Percentiles rank a stretch among this genome's conserved stretches.
phyloP scores from a whole-genome alignment of 2,888 invertebrate species.

The Galerucella calmariensis region DNA sequence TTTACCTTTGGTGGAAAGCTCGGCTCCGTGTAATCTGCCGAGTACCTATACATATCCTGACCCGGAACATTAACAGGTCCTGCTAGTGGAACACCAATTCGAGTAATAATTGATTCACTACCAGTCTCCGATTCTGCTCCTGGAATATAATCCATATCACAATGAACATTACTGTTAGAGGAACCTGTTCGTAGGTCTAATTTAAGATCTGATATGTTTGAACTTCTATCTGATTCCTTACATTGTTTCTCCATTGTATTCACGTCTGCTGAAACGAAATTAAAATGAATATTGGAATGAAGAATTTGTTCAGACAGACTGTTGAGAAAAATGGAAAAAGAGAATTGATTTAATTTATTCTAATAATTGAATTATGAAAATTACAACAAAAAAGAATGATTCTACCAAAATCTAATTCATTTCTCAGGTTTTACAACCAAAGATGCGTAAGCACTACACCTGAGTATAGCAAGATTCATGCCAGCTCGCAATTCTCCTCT shows the following conservation, averaged over 20 bases:
- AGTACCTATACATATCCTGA: slow-evolving; percentile 77
- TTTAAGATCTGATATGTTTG: slow-evolving; percentile 92
- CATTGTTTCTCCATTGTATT: slow-evolving; percentile 71
- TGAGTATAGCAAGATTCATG: no score
- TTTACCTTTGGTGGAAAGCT: slow-evolving; percentile 78
- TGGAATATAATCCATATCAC: slow-evolving; percentile 70
- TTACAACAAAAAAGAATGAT: no score
- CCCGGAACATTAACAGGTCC: slow-evolving; percentile 81
- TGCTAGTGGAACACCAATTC: slow-evolving; percentile 79
- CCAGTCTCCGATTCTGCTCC: slow-evolving; percentile 69
- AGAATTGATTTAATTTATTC: not conserved
- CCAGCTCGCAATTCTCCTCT: no score
- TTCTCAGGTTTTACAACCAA: no score
- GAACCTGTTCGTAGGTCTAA: slow-evolving; percentile 87
- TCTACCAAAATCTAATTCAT: no score
- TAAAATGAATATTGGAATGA: slow-evolving; percentile 19
- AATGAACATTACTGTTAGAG: slow-evolving; percentile 76
- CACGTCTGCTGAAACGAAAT: slow-evolving; percentile 62
- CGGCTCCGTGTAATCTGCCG: slow-evolving; percentile 82
- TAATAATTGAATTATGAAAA: no score
- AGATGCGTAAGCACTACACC: no score
- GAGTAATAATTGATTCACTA: slow-evolving; percentile 68
- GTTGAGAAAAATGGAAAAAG: not conserved
- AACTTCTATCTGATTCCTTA: slow-evolving; percentile 88
- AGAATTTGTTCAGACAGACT: not conserved